Evolutionary conservation across 2,888 invertebrate species (phyloP).

Genomic region (Athalia rosae): DNA sequence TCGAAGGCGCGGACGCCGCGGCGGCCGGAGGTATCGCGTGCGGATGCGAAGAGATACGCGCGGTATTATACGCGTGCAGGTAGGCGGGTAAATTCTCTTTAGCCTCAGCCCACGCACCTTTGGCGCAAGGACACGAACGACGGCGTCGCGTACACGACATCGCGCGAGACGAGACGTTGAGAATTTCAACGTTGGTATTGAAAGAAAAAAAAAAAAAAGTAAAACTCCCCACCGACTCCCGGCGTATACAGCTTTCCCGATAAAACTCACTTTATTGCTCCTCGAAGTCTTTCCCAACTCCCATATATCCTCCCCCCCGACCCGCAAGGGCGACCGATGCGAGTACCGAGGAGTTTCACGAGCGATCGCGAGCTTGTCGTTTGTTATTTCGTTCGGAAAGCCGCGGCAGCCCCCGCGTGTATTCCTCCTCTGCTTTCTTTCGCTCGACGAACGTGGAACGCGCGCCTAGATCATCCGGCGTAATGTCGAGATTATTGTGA

Average conservation of each 20-base stretch:
- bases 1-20: too few relatives aligned
- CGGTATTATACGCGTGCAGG: too few relatives aligned
- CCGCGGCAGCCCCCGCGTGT: background rate
- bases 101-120: constrained; percentile 39
- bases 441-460: background rate
- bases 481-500: constrained; percentile 19
- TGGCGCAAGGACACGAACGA: constrained; percentile 17
- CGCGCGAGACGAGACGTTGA: constrained; percentile 20
- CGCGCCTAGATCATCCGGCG: background rate
- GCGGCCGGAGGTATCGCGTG: background rate
- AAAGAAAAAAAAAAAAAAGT: too few relatives aligned
- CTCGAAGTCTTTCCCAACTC: constrained; percentile 37
- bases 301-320: background rate
- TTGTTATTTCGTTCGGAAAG: background rate
- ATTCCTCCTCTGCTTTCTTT: background rate
- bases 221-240: background rate
- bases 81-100: constrained; percentile 24
- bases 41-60: background rate
- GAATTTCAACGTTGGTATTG: constrained; percentile 37
- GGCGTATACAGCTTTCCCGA: constrained; percentile 36
- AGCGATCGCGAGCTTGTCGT: too few relatives aligned
- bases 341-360: background rate
- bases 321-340: too few relatives aligned
- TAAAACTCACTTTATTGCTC: constrained; percentile 36
- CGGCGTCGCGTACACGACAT: background rate